phyloP scores from a whole-genome alignment of 1,140 invertebrate species.

The Drosophila parabipectinata region DNA sequence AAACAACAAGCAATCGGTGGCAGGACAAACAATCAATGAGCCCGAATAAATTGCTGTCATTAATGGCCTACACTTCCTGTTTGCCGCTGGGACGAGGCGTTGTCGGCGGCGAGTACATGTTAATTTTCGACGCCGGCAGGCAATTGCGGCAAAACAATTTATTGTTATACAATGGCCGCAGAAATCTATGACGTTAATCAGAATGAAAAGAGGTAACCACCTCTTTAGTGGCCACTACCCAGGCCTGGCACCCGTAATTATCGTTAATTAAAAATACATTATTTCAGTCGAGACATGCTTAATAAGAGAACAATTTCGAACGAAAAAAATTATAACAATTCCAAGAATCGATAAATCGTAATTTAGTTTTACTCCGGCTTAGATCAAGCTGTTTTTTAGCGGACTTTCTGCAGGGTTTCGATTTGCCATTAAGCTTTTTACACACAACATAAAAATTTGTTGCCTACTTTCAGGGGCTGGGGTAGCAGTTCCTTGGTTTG shows the following conservation, averaged over 20 bases:
- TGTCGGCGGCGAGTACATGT: slow-evolving; percentile 53
- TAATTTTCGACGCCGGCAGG: slow-evolving; percentile 58
- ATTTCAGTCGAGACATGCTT: slow-evolving; percentile 19
- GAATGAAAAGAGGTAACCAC: slow-evolving; percentile 16
- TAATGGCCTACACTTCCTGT: slow-evolving; percentile 58
- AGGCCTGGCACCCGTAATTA: slow-evolving; percentile 28
- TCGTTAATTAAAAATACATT: slow-evolving; percentile 43
- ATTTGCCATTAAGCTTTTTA: slow-evolving; percentile 58
- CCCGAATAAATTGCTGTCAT: slow-evolving; percentile 67
- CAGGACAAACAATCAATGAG: slow-evolving; percentile 54
- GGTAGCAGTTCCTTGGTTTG: slow-evolving; percentile 18
- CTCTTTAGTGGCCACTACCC: slow-evolving; percentile 4
- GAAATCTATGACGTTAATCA: slow-evolving; percentile 54
- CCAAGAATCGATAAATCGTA: background rate
- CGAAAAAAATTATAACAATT: slow-evolving; percentile 6
- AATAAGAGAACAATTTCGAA: slow-evolving; percentile 22
- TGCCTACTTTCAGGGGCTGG: slow-evolving; percentile 12
- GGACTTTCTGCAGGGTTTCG: slow-evolving; percentile 39
- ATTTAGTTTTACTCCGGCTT: background rate
- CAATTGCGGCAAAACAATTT: slow-evolving; percentile 58
- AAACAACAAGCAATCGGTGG: slow-evolving; percentile 40
- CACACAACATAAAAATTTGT: slow-evolving; percentile 40
- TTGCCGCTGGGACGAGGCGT: slow-evolving; percentile 16
- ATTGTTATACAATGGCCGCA: slow-evolving; percentile 61
- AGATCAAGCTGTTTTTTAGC: slow-evolving; percentile 6